Percentiles rank a stretch among this genome's conserved stretches.
Conservation (phyloP, 2,888 invertebrate genomes). For the Drosophila recens region DNA sequence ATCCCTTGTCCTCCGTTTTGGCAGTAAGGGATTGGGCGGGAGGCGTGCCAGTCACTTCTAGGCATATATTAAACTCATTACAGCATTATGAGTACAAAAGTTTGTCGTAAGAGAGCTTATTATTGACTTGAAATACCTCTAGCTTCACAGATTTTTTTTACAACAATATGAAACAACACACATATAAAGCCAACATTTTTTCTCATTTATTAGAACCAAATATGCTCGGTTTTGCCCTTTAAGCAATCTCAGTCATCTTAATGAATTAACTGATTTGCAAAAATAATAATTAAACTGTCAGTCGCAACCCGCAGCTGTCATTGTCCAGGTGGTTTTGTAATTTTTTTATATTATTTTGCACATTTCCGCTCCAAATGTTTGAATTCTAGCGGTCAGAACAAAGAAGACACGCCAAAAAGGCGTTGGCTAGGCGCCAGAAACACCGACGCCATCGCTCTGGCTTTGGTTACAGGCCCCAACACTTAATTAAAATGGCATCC, state of each 20-base stretch:
- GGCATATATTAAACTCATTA: constrained; percentile 56
- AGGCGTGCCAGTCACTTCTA: constrained; percentile 7
- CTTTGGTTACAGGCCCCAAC: constrained; percentile 60
- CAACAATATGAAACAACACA: too few species aligned
- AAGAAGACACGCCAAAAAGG: constrained; percentile 42
- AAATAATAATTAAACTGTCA: constrained; percentile 77
- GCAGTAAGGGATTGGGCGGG: neutral
- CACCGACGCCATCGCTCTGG: constrained; percentile 46
- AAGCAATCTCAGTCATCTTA: constrained; percentile 53
- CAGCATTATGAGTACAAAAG: constrained; percentile 40
- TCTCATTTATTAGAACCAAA: neutral
- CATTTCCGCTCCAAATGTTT: constrained; percentile 64
- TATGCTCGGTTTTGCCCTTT: constrained; percentile 2
- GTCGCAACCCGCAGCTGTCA: constrained; percentile 60
- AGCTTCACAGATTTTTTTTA: too few species aligned
- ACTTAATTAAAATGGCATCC: constrained; percentile 78
- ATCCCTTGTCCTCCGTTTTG: constrained; percentile 45
- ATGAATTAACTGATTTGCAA: constrained; percentile 72
- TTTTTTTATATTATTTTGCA: constrained; percentile 26
- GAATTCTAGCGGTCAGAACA: constrained; percentile 57
- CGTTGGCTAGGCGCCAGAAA: constrained; percentile 56
- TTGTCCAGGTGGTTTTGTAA: constrained; percentile 38
- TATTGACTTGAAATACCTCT: constrained; percentile 4
- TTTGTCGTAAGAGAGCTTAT: constrained; percentile 35
- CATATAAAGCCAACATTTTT: neutral